Conservation (phyloP, 2,113 vertebrate genomes). For the Plotosus lineatus region DNA sequence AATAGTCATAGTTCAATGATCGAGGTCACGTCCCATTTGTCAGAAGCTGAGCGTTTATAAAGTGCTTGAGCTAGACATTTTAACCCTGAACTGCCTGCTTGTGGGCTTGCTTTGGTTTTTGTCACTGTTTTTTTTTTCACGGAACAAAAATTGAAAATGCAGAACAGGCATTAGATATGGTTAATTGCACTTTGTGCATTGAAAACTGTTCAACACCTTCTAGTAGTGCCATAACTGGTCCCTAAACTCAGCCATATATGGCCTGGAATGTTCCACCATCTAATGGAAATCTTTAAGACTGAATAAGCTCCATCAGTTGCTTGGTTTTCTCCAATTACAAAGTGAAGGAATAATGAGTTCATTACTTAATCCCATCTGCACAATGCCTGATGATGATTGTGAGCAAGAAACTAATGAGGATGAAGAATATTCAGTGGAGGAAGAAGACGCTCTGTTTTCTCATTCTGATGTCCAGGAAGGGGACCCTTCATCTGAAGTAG, state of each 20-base stretch:
- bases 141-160: not conserved
- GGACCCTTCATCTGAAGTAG: constrained; percentile 33
- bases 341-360: not conserved
- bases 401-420: not conserved
- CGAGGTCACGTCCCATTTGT: constrained; percentile 9
- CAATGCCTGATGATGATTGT: constrained; percentile 15
- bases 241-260: not conserved
- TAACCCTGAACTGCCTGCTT: not conserved
- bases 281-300: not conserved
- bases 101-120: not conserved
- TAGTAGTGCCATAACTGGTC: not conserved
- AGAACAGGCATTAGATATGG: not conserved
- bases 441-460: constrained; percentile 1
- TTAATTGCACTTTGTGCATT: not conserved
- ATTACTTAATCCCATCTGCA: not conserved
- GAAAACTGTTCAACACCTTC: not conserved
- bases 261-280: not conserved
- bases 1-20: not conserved
- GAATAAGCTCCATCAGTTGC: not conserved
- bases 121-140: not conserved
- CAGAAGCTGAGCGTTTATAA: not conserved
- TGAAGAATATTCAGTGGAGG: not conserved
- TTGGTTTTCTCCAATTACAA: not conserved
- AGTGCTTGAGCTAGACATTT: not conserved
- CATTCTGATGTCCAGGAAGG: constrained; percentile 39